Base-by-base conservation (phyloP, 2,888 invertebrate genomes). In the Agrypnus murinus region DNA sequence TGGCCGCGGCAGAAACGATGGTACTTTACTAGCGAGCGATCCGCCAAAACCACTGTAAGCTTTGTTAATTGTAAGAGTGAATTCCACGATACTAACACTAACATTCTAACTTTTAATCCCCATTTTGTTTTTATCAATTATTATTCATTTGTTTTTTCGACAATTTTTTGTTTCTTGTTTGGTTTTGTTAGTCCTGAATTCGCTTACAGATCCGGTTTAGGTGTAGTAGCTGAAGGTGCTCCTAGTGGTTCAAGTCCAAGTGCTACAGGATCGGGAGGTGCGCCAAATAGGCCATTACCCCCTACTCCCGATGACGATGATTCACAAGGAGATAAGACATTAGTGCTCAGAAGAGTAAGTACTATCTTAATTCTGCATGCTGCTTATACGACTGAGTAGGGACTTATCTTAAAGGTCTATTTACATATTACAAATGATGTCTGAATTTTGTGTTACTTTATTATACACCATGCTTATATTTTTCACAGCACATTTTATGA, bases 11-110 rank as follows among this genome's bases (percentile, higher is more conserved):
- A 89, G 95, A 77, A 96, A 96, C 81, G 98, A 98, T 86, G 98
- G 98, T 74, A 98, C 98, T 1, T 88, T 98, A 65, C 89, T 97
- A 64, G 98, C 98, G 73, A 97, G 97, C 81, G 98, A 98, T 87
- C 97, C 98, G 65, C 97, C 98, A 17, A 95, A 97, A 86, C 98
- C 98, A 80, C 92, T 98, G 97, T 95, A 87, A 93, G 95, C 92
- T 36, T 31, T 45, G 25, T 25, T 9, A 1, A 2, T 12, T 17
- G 40, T 17, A 4, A 46, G n/a, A n/a, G n/a, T n/a, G n/a, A n/a
- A n/a, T n/a, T n/a, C n/a, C 6, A 34, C 34, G 34, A 34, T 9
- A 5, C 15, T 34, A 10, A 7, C 15, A n/a, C 5, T 38, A 48
- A n/a, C n/a, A n/a, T n/a, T n/a, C n/a, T n/a, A n/a, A n/a, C n/a